Percentiles rank a stretch among this genome's conserved stretches.
Evolutionary conservation across 1,140 invertebrate species (phyloP).

Genomic region (Bombus picipes): DNA sequence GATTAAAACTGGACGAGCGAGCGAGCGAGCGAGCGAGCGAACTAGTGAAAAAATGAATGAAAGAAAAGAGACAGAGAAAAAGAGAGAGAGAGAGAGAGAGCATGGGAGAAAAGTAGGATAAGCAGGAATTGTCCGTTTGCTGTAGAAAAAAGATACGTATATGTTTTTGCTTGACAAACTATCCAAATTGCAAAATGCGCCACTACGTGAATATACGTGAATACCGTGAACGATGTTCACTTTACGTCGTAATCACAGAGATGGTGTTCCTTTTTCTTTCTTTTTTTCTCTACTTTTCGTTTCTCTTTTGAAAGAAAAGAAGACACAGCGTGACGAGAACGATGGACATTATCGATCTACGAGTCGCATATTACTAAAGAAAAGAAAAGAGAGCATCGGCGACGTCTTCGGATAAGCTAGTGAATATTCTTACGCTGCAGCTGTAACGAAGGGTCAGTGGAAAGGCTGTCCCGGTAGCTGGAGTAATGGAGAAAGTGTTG

Average conservation of each 20-base stretch:
- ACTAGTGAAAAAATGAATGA: slow-evolving; percentile 2
- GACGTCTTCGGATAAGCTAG: slow-evolving; percentile 68
- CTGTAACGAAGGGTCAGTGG: slow-evolving; percentile 87
- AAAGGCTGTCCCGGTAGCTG: slow-evolving; percentile 86
- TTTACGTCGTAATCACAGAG: background rate
- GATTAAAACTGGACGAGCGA: background rate
- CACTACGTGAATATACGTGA: no score
- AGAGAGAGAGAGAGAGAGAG: background rate
- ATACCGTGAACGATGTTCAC: background rate
- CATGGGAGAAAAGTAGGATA: background rate
- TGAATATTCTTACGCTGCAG: slow-evolving; percentile 88
- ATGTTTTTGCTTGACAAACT: background rate
- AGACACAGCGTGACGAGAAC: no score
- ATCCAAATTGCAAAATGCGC: background rate
- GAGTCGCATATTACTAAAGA: slow-evolving; percentile 21
- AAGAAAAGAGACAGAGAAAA: background rate
- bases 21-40: background rate
- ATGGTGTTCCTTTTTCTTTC: background rate
- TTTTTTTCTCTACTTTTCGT: background rate
- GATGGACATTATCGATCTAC: no score
- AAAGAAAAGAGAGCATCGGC: slow-evolving; percentile 36
- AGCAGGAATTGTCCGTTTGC: background rate
- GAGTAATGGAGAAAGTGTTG: slow-evolving; percentile 84
- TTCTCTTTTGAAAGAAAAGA: background rate
- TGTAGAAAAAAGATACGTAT: background rate